These are phyloP conservation scores for Hetaerina titia DNA, from an alignment of 2,888 invertebrate genomes.

Conservation along the genomic window DNA sequence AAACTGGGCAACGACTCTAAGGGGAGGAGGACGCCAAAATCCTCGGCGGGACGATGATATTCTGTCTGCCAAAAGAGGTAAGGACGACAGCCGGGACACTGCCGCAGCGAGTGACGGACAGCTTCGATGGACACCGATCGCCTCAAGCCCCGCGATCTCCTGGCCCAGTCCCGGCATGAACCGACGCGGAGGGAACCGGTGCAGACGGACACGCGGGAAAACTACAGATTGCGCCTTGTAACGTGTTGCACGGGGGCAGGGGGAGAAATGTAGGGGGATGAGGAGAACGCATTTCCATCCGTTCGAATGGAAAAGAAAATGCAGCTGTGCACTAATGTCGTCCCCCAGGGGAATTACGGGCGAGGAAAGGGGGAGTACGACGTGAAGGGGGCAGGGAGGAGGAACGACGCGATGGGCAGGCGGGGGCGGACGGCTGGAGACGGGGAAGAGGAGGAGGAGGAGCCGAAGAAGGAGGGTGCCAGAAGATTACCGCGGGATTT, in stretches of 20 bases:
- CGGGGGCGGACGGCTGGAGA: background rate
- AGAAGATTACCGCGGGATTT: constrained; percentile 51
- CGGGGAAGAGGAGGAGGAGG: background rate
- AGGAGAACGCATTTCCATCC: constrained; percentile 8
- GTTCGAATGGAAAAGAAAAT: background rate
- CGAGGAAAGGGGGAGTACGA: background rate
- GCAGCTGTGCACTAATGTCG: constrained; percentile 18
- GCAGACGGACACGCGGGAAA: background rate
- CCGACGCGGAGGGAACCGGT: background rate
- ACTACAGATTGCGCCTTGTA: constrained; percentile 9
- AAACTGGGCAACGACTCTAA: background rate
- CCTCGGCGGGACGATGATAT: background rate
- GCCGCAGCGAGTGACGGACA: background rate
- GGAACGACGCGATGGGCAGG: too few species aligned
- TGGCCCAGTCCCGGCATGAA: background rate
- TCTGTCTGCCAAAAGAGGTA: too few species aligned
- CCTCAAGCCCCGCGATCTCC: background rate
- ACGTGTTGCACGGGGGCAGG: background rate
- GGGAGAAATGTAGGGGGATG: background rate
- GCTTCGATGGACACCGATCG: background rate
- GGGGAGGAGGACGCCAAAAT: background rate
- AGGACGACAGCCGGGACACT: background rate
- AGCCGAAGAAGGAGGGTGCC: background rate
- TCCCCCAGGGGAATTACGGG: background rate
- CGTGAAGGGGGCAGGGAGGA: background rate